Conservation (phyloP, 2,888 invertebrate species). For the Lacanobia wlatinum region DNA sequence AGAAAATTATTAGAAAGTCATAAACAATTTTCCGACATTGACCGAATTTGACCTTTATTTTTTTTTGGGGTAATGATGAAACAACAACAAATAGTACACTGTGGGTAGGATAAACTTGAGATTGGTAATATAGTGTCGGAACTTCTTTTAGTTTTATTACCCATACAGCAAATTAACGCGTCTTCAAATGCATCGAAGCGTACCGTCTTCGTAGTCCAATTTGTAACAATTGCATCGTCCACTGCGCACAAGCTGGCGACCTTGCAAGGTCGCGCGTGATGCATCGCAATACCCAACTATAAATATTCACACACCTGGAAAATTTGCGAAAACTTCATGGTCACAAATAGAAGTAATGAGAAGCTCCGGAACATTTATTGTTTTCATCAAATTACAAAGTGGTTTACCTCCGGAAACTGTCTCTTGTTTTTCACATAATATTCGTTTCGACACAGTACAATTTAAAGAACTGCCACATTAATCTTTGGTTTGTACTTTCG, state of each 20-base stretch:
- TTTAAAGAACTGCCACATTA: too few relatives aligned
- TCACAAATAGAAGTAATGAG: not conserved
- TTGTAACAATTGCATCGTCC: conserved; percentile 58
- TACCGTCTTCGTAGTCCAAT: conserved; percentile 55
- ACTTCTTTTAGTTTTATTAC: conserved; percentile 21
- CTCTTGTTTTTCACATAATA: not conserved
- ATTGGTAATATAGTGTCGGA: conserved; percentile 12
- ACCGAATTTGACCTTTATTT: not conserved
- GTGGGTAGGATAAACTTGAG: conserved; percentile 2
- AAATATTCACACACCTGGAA: conserved; percentile 58
- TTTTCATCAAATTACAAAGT: not conserved
- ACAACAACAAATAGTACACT: not conserved
- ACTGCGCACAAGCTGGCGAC: conserved; percentile 66
- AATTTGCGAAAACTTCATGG: conserved; percentile 24
- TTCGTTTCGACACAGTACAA: not conserved
- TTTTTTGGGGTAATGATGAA: not conserved
- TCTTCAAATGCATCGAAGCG: conserved; percentile 50
- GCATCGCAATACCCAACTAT: conserved; percentile 46
- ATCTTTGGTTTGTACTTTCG: too few relatives aligned
- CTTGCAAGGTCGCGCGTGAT: conserved; percentile 74
- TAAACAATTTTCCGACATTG: not conserved
- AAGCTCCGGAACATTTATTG: not conserved
- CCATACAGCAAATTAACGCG: not conserved
- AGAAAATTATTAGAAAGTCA: not conserved
- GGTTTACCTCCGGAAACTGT: not conserved